These are phyloP conservation scores for Pachliopta kotzebuea DNA, from an alignment of 2,888 invertebrate species.

Conservation along the genomic window DNA sequence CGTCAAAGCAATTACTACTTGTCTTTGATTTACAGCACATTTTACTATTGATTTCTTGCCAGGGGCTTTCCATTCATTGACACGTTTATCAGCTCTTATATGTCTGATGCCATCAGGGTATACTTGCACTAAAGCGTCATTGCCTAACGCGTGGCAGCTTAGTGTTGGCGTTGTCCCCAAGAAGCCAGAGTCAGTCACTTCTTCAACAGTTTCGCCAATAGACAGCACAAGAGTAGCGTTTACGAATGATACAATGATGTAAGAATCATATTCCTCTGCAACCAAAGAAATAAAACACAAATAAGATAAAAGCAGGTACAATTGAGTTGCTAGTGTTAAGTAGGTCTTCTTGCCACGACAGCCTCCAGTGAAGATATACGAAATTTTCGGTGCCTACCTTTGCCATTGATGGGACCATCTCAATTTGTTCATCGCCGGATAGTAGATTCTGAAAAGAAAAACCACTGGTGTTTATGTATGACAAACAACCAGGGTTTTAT, in stretches of 20 bases:
- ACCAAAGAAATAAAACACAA: slow-evolving; percentile 70
- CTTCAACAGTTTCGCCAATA: slow-evolving; percentile 99
- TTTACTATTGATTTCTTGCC: slow-evolving; percentile 98
- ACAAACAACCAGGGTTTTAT: slow-evolving; percentile 82
- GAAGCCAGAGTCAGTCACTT: slow-evolving; percentile 99
- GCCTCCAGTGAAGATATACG: slow-evolving; percentile 54
- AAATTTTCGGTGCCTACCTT: slow-evolving; percentile 69
- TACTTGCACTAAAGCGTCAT: slow-evolving; percentile 98
- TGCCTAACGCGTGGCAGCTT: slow-evolving; percentile 98
- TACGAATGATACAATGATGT: slow-evolving; percentile 99
- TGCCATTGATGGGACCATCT: slow-evolving; percentile 60
- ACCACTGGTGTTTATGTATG: slow-evolving; percentile 95
- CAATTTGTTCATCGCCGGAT: slow-evolving; percentile 67
- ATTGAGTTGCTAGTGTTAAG: slow-evolving; percentile 28
- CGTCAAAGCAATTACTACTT: slow-evolving; percentile 98
- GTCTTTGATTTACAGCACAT: slow-evolving; percentile 98
- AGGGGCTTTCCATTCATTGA: slow-evolving; percentile 99
- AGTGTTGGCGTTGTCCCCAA: slow-evolving; percentile 98
- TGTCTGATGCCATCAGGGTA: slow-evolving; percentile 99
- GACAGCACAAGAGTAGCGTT: slow-evolving; percentile 98
- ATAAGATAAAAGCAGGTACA: slow-evolving; percentile 24
- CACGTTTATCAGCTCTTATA: slow-evolving; percentile 98
- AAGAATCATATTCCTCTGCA: slow-evolving; percentile 98
- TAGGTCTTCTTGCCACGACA: slow-evolving; percentile 47
- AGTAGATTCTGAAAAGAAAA: slow-evolving; percentile 89